These are phyloP conservation scores for Aramus guarauna DNA, from an alignment of 2,113 vertebrate genomes.

Conservation along the genomic window DNA sequence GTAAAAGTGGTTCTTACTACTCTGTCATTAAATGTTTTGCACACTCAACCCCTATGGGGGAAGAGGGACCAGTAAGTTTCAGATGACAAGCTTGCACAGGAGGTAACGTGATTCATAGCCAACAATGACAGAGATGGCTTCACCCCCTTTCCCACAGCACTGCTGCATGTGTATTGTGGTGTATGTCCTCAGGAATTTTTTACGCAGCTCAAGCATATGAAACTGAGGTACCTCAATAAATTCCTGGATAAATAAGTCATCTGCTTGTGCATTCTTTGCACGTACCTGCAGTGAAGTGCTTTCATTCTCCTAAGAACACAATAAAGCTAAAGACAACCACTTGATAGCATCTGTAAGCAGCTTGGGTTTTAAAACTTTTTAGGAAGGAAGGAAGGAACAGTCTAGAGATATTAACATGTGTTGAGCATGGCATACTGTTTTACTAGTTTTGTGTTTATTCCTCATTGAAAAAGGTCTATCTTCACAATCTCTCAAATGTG, in stretches of 20 bases:
- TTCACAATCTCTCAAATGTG: not conserved
- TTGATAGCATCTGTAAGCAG: not conserved
- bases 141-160: not conserved
- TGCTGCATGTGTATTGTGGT: not conserved
- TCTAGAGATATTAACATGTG: not conserved
- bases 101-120: not conserved
- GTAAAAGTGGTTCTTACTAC: not conserved
- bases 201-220: not conserved
- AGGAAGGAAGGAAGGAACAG: not conserved
- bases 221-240: not conserved
- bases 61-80: not conserved
- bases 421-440: not conserved
- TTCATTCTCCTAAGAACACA: not conserved
- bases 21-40: not conserved
- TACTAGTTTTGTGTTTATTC: not conserved
- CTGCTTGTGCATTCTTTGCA: not conserved
- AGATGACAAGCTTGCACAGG: not conserved
- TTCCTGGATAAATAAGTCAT: slow-evolving; percentile 1
- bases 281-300: not conserved
- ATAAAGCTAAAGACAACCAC: not conserved
- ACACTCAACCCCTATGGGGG: not conserved
- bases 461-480: not conserved
- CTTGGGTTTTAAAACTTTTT: not conserved
- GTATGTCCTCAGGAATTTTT: not conserved
- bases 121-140: not conserved